Conservation (phyloP, 30 jellyfish, hydroid and myxozoan genomes). For the Morbakka virulenta region DNA sequence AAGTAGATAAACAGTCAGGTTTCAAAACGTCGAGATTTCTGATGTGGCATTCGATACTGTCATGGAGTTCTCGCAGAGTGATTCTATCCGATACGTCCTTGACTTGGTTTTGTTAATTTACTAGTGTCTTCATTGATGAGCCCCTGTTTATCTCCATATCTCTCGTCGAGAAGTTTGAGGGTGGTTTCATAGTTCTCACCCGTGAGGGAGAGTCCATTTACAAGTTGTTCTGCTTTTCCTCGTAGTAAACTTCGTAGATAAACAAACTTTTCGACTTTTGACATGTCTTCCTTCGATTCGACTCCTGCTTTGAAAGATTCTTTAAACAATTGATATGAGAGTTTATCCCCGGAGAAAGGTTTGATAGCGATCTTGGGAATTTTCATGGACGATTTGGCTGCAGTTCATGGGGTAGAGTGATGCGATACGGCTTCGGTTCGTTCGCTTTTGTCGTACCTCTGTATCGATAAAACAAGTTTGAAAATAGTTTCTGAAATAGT, state of each 20-base stretch:
- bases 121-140: conserved; percentile 34
- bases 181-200: conserved; percentile 37
- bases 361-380: no score
- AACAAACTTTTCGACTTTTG: conserved; percentile 9
- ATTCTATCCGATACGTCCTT: conserved; percentile 6
- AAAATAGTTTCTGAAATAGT: no score
- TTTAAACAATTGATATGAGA: no score
- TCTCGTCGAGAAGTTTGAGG: conserved; percentile 2
- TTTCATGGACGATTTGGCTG: no score
- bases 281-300: no score
- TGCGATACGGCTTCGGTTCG: no score
- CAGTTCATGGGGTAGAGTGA: no score
- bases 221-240: conserved; percentile 44
- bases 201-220: conserved; percentile 23
- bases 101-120: conserved; percentile 15
- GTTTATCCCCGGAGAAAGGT: no score
- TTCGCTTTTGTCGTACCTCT: no score
- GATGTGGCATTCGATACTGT: conserved; percentile 9
- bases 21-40: conserved; percentile 24
- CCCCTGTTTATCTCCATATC: conserved; percentile 48
- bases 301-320: no score
- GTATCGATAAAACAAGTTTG: no score
- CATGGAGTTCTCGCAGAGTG: conserved; percentile 30
- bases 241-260: conserved; percentile 24
- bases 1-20: neutral